Evolutionary conservation across 2,888 invertebrate genomes (phyloP), one percentile per base, ranked within the genome.

Genomic region (Hypsopygia costalis): DNA sequence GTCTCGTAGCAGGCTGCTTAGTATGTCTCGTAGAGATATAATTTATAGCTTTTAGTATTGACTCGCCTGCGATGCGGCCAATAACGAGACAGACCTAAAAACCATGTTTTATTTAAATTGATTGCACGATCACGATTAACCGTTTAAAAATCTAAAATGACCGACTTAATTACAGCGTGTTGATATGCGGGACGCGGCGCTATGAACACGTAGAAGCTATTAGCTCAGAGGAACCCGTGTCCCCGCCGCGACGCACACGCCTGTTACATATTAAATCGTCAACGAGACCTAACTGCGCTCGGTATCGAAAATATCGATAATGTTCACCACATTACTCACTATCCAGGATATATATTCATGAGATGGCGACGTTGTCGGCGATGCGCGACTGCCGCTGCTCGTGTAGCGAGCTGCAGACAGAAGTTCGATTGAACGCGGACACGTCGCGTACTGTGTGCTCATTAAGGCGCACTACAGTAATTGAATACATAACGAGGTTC

Each of bases 141-240:
- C 58, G 66, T 62, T 64, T 61, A 56, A 62, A 67, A 59, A 58
- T 63, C 52, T 62, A 47, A 65, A 65, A 64, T 59, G 63, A 56
- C 43, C 36, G 58, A 55, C 58, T 64, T 74, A 72, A 80, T 77
- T 71, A 69, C 58, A 45, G 48, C 50, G 46, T 61, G 67, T 79
- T 73, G 69, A 64, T 67, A 79, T 77, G 66, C 75, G 50, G 61
- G 60, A 58, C 66, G 69, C 65, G 63, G 50, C 50, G 46, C 56
- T 44, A 47, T 46, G 47, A 43, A 52, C 71, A 69, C 68, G 70
- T 60, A 58, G 51, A 37, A 42, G 51, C 65, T 65, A 71, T 70
- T 70, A 75, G 62, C 51, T 53, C 51, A 47, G 9, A 54, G 52
- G 51, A 49, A 49, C 59, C 54, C 52, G 49, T 61, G 60, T 61